These are phyloP conservation scores for Pluvialis apricaria DNA, from an alignment of 2,113 vertebrate species.

Conservation along the genomic window DNA sequence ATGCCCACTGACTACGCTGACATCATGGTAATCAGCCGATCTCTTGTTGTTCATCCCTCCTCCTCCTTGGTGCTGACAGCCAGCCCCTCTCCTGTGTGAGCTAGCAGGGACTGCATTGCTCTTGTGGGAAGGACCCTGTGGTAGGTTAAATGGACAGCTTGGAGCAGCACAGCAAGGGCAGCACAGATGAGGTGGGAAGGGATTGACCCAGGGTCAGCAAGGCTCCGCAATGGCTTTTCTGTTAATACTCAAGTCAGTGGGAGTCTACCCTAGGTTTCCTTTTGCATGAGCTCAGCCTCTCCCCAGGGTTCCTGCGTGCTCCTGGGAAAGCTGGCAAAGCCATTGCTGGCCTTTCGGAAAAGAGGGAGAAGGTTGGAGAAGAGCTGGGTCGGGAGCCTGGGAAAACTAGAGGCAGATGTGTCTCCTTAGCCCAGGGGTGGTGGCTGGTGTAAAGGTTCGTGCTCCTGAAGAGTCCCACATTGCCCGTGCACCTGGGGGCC, in stretches of 20 bases:
- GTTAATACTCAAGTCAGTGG: not conserved
- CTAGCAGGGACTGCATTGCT: not conserved
- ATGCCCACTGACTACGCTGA: slow-evolving; percentile 96
- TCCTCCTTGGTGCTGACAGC: not conserved
- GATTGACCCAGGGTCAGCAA: not conserved
- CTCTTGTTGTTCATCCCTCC: not conserved
- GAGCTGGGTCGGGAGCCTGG: not conserved
- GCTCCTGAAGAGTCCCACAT: not conserved
- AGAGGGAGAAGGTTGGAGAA: not conserved
- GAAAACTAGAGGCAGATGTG: not conserved
- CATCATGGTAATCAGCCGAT: slow-evolving; percentile 75
- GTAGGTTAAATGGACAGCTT: not conserved
- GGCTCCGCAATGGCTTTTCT: not conserved
- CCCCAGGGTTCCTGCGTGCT: not conserved
- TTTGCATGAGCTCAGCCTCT: not conserved
- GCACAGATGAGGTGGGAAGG: not conserved
- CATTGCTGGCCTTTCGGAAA: not conserved
- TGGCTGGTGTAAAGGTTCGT: not conserved
- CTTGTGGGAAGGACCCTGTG: not conserved
- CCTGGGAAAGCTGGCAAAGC: not conserved
- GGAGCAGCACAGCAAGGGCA: not conserved
- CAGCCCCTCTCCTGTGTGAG: not conserved
- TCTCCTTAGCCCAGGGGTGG: not conserved
- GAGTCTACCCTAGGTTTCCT: not conserved
- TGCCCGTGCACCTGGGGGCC: not conserved